Base-by-base conservation (phyloP, 2,797 vertebrate species). In the Karalla daura region DNA sequence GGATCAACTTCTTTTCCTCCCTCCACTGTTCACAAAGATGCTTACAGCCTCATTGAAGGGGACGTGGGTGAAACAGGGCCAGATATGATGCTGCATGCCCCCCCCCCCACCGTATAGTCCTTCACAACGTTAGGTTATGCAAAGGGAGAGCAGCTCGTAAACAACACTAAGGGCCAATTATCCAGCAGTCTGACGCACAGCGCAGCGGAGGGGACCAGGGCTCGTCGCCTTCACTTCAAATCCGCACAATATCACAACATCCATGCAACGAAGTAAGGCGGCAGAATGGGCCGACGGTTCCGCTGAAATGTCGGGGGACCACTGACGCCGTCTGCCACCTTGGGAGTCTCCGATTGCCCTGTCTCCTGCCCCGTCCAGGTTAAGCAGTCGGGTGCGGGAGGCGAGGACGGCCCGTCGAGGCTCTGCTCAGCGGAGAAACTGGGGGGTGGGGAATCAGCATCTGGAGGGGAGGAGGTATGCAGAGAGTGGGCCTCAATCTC, bases 401-500 rank as follows among this genome's bases (percentile, higher is more conserved):
- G n/a, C 20, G 23, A 39, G 50, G 55, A 51, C 1, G 20, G 18
- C 11, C 30, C 13, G 50, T 73, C 32, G 20, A n/a, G n/a, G 4
- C 49, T 59, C 30, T 51, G 39, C 33, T 63, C 37, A 50, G 39
- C 1, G 0, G 37, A 69, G 47, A 68, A 51, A 77, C 59, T 51
- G 32, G 61, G 51, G 50, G 49, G 33, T 44, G 61, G 74, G 32
- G 59, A 71, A 82, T 81, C 71, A 76, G 63, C 72, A 87, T 83
- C 84, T 75, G 70, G 80, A 72, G 4, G 64, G 67, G 59, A 80
- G 52, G 53, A 89, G 86, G 94, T 94, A 97, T 96, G 91, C 86
- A 84, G 78, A 72, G 88, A 86, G 95, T 96, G 90, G 95, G 95
- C 84, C 87, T 81, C 80, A 67, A 83, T 70, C 88, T 85, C 61